Conservation (phyloP, 2,888 invertebrate species). For the Dorcus hopei region DNA sequence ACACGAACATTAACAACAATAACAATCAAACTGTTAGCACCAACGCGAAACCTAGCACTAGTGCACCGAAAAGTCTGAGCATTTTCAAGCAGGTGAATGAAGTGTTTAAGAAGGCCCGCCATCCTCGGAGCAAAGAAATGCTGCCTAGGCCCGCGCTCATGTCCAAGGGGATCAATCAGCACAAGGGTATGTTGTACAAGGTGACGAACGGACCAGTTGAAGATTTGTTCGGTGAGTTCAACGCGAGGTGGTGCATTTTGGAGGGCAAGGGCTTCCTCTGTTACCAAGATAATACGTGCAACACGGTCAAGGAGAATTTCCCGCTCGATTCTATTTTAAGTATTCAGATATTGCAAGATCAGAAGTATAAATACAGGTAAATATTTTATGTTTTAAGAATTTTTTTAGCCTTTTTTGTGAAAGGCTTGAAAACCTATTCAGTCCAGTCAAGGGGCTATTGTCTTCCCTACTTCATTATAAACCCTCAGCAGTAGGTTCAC, state of each 20-base stretch:
- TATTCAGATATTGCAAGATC: conserved; percentile 61
- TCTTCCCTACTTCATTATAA: too few species aligned
- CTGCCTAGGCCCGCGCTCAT: conserved; percentile 56
- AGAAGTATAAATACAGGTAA: conserved; percentile 49
- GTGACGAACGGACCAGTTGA: conserved; percentile 63
- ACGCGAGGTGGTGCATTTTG: conserved; percentile 68
- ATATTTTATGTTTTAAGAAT: conserved; percentile 14
- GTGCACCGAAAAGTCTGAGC: conserved; percentile 9
- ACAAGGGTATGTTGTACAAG: conserved; percentile 61
- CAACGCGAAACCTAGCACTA: conserved; percentile 25
- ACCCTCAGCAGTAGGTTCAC: too few species aligned
- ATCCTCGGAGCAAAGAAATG: conserved; percentile 40
- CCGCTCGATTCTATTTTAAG: conserved; percentile 64
- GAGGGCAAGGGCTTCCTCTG: conserved; percentile 71
- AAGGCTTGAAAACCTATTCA: too few species aligned
- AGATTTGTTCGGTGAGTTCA: conserved; percentile 72
- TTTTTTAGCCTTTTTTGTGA: too few species aligned
- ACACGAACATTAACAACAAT: conserved; percentile 21
- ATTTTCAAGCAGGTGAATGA: conserved; percentile 42
- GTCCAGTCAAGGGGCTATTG: too few species aligned
- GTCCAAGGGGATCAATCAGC: conserved; percentile 52
- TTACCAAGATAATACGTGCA: conserved; percentile 69
- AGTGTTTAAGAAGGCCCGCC: conserved; percentile 53
- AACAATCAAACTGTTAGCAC: conserved; percentile 9
- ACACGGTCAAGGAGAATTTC: conserved; percentile 67